A percentile compares a stretch with the other conserved stretches of the same genome.
These are phyloP conservation scores for Hypsibius dujardini DNA, from an alignment of 1,140 invertebrate genomes.

Conservation along the genomic window DNA sequence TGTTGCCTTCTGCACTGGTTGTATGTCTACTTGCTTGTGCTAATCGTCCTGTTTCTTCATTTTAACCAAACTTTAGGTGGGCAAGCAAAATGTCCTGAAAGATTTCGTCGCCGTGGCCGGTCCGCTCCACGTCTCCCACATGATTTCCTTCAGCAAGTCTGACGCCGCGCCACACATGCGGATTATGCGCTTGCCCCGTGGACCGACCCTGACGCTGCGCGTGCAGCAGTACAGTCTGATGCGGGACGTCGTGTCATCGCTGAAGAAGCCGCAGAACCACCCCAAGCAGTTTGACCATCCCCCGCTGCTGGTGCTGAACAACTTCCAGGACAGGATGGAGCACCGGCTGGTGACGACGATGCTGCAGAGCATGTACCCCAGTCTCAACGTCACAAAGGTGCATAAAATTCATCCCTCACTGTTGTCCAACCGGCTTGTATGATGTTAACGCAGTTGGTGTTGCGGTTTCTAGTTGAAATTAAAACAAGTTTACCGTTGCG, in stretches of 20 bases:
- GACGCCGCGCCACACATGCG: slow-evolving; percentile 63
- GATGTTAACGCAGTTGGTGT: background rate
- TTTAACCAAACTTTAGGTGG: slow-evolving; percentile 41
- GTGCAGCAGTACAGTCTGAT: slow-evolving; percentile 61
- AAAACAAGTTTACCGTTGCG: slow-evolving; percentile 65
- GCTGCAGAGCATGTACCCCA: slow-evolving; percentile 97
- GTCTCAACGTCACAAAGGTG: slow-evolving; percentile 74
- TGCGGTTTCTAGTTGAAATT: slow-evolving; percentile 53
- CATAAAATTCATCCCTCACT: slow-evolving; percentile 26
- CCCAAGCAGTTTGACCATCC: slow-evolving; percentile 58
- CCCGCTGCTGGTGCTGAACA: slow-evolving; percentile 79
- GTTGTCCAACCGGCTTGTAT: slow-evolving; percentile 18
- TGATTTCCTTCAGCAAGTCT: slow-evolving; percentile 67
- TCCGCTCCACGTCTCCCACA: slow-evolving; percentile 68
- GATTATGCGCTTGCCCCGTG: slow-evolving; percentile 54
- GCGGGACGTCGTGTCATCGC: slow-evolving; percentile 61
- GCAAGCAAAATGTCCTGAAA: slow-evolving; percentile 70
- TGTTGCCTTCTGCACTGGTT: too few species aligned
- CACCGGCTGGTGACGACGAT: slow-evolving; percentile 78
- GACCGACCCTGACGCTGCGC: slow-evolving; percentile 57
- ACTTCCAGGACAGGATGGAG: slow-evolving; percentile 69
- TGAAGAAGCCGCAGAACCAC: slow-evolving; percentile 52
- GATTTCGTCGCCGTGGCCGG: slow-evolving; percentile 78
- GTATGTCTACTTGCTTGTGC: too few species aligned
- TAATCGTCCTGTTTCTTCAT: too few species aligned